Conservation (phyloP, 2,797 vertebrate genomes). For the Coracias cyanogaster region DNA sequence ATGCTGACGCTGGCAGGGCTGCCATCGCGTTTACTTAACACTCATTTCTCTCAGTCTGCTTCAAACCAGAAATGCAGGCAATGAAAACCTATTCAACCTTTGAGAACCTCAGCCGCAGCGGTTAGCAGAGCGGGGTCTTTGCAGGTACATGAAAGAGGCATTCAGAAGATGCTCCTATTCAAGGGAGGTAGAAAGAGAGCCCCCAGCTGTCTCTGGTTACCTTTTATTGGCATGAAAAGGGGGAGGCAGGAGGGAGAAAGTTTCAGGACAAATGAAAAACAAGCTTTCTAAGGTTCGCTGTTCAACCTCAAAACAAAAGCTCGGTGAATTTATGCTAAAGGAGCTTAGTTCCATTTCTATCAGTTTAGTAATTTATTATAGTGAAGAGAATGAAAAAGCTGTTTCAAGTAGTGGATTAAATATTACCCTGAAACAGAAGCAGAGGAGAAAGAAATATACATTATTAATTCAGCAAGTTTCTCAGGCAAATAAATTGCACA, state of each 20-base stretch:
- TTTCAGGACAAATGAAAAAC: conserved; percentile 61
- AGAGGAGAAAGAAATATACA: background rate
- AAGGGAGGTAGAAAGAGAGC: conserved; percentile 21
- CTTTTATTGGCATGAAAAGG: conserved; percentile 59
- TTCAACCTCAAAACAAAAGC: conserved; percentile 61
- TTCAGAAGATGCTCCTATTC: conserved; percentile 48
- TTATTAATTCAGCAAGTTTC: background rate
- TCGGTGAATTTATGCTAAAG: background rate
- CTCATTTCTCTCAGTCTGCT: conserved; percentile 80
- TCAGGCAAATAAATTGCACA: background rate
- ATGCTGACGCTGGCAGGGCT: conserved; percentile 75
- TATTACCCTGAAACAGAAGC: background rate
- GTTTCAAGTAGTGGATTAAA: background rate
- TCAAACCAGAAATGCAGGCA: conserved; percentile 77
- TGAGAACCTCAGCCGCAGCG: background rate
- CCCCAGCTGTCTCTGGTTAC: conserved; percentile 60
- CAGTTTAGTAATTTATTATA: conserved; percentile 29
- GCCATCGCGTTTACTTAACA: conserved; percentile 73
- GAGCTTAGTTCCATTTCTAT: conserved; percentile 20
- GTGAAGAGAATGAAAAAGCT: background rate
- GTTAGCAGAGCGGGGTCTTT: conserved; percentile 25
- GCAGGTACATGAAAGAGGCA: conserved; percentile 65
- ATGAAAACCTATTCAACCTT: conserved; percentile 67
- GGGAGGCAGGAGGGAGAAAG: background rate
- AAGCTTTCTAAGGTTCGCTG: conserved; percentile 60